These are phyloP conservation scores for Aphis gossypii DNA, from an alignment of 1,140 invertebrate genomes.

Conservation along the genomic window DNA sequence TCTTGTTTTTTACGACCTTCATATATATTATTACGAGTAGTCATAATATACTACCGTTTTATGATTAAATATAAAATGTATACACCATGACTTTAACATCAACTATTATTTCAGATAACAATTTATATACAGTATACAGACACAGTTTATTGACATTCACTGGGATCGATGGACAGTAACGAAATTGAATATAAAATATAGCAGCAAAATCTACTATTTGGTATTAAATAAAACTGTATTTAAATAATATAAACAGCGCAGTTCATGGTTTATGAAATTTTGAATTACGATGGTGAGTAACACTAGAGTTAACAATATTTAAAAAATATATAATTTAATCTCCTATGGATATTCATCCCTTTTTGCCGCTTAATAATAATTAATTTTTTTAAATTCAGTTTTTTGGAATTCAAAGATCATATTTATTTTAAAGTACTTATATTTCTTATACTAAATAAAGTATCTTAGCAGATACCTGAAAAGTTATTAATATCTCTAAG, in stretches of 20 bases:
- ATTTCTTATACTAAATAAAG: no score
- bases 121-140: not conserved
- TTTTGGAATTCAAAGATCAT: no score
- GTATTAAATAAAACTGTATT: no score
- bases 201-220: no score
- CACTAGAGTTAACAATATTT: not conserved
- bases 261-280: no score
- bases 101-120: not conserved
- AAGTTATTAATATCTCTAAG: no score
- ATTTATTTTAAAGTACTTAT: no score
- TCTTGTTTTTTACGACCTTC: not conserved
- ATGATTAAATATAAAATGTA: constrained; percentile 15
- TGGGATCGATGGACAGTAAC: not conserved
- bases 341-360: not conserved
- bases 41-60: not conserved
- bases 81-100: not conserved
- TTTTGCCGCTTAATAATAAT: not conserved
- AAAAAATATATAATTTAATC: not conserved
- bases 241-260: no score
- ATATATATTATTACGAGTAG: not conserved
- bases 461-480: no score
- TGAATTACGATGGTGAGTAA: not conserved
- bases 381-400: not conserved
- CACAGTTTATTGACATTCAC: not conserved
- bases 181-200: not conserved